These are phyloP conservation scores for Sander lucioperca DNA, from an alignment of 2,113 vertebrate genomes.

Conservation along the genomic window DNA sequence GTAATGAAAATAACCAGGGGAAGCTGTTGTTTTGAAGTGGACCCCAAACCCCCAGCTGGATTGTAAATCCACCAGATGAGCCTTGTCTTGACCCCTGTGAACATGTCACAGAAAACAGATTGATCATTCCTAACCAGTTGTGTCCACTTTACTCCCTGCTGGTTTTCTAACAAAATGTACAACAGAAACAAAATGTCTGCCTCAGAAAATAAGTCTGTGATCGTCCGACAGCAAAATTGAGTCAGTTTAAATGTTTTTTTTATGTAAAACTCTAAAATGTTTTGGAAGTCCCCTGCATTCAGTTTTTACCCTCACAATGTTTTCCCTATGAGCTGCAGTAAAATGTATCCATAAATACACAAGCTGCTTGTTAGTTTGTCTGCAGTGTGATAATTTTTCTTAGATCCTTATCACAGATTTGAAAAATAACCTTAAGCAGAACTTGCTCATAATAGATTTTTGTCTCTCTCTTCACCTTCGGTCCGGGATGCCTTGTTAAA, in stretches of 20 bases:
- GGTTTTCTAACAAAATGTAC: not conserved
- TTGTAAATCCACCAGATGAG: constrained; percentile 59
- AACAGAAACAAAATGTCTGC: not conserved
- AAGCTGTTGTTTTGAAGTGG: constrained; percentile 44
- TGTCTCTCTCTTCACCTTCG: constrained; percentile 44
- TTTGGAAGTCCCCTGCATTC: not conserved
- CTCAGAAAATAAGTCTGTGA: not conserved
- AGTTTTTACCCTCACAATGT: constrained; percentile 9
- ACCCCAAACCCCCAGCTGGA: constrained; percentile 43
- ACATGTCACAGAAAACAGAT: constrained; percentile 53
- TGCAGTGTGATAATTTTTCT: constrained; percentile 27
- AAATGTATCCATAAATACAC: constrained; percentile 31
- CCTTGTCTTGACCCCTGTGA: constrained; percentile 55
- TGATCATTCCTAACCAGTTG: constrained; percentile 57
- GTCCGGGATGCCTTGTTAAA: constrained; percentile 76
- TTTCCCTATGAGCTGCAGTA: not conserved
- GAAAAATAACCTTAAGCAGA: constrained; percentile 44
- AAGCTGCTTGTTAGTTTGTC: constrained; percentile 34
- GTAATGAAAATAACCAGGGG: constrained; percentile 16
- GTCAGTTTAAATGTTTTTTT: not conserved
- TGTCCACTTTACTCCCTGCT: constrained; percentile 32
- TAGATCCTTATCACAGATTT: constrained; percentile 61
- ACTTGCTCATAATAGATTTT: constrained; percentile 54
- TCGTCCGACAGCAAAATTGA: not conserved
- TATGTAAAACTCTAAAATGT: not conserved